A percentile compares a stretch with the other conserved stretches of the same genome.
phyloP scores from a whole-genome alignment of 2,113 vertebrate species.

The Falco punctatus region DNA sequence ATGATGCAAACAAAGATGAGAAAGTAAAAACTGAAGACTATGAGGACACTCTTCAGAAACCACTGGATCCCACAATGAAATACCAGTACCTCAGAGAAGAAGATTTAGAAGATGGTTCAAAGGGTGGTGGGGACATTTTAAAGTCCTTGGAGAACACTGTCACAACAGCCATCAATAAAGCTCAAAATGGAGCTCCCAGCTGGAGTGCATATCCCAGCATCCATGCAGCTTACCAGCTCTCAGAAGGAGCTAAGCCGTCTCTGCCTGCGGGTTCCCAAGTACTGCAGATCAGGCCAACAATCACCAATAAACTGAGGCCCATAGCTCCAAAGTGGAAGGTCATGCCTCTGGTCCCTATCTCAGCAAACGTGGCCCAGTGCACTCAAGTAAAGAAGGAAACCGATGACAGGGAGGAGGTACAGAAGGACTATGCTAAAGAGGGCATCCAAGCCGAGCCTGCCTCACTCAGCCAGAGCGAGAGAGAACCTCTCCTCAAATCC shows the following conservation, averaged over 20 bases:
- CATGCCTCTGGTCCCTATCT: conserved; percentile 73
- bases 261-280: conserved; percentile 84
- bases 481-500: conserved; percentile 59
- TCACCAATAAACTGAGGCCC: conserved; percentile 89
- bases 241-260: conserved; percentile 86
- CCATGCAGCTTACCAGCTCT: conserved; percentile 96
- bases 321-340: conserved; percentile 94
- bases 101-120: conserved; percentile 92
- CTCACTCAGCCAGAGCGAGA: conserved; percentile 69
- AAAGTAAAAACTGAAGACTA: conserved; percentile 87
- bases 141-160: conserved; percentile 97
- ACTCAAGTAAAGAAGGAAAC: conserved; percentile 92
- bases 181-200: conserved; percentile 83
- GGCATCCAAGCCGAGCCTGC: conserved; percentile 27
- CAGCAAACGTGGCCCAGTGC: conserved; percentile 78
- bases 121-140: conserved; percentile 94
- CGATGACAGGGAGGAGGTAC: conserved; percentile 79
- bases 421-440: conserved; percentile 69
- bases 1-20: conserved; percentile 71
- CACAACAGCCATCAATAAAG: conserved; percentile 85
- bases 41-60: conserved; percentile 85
- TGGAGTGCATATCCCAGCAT: conserved; percentile 99
- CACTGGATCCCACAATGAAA: conserved; percentile 85
- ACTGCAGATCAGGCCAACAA: conserved; percentile 88
- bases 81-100: conserved; percentile 97